Conservation (phyloP, 2,113 vertebrate species). For the Callorhinus ursinus region DNA sequence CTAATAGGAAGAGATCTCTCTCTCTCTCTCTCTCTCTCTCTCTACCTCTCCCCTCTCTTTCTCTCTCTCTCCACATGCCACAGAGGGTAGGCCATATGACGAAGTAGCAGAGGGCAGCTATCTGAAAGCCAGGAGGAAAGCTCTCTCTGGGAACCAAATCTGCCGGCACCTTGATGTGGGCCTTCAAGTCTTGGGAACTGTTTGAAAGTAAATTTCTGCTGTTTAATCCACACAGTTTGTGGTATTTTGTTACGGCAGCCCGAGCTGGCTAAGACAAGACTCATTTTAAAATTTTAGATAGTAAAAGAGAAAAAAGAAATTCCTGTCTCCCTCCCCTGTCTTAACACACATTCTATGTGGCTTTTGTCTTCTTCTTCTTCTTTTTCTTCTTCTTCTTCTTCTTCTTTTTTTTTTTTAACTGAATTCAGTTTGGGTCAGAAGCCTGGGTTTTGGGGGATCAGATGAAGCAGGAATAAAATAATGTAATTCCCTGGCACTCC, state of each 20-base stretch:
- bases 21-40: background rate
- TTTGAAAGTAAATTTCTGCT: background rate
- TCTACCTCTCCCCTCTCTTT: background rate
- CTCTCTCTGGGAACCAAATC: background rate
- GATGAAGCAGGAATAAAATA: background rate
- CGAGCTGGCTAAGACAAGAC: background rate
- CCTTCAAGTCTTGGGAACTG: background rate
- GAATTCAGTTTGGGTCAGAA: constrained; percentile 13
- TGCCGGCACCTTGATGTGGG: background rate
- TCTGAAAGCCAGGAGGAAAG: background rate
- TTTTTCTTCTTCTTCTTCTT: background rate
- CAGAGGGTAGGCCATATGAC: background rate
- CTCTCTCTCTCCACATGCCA: background rate
- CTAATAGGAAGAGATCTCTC: background rate
- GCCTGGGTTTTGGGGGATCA: background rate
- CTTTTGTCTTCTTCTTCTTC: background rate
- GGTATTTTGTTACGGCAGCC: background rate
- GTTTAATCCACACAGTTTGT: background rate
- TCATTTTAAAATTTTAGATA: background rate
- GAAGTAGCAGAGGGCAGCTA: fast-evolving
- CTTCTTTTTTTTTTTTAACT: background rate
- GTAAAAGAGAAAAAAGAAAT: background rate
- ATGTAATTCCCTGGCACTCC: background rate
- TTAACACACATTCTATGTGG: background rate
- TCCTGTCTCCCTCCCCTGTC: fast-evolving